Evolutionary conservation across 2,113 vertebrate species (phyloP), one percentile per base, ranked within the genome.

Genomic region (Aphyosemion australe): DNA sequence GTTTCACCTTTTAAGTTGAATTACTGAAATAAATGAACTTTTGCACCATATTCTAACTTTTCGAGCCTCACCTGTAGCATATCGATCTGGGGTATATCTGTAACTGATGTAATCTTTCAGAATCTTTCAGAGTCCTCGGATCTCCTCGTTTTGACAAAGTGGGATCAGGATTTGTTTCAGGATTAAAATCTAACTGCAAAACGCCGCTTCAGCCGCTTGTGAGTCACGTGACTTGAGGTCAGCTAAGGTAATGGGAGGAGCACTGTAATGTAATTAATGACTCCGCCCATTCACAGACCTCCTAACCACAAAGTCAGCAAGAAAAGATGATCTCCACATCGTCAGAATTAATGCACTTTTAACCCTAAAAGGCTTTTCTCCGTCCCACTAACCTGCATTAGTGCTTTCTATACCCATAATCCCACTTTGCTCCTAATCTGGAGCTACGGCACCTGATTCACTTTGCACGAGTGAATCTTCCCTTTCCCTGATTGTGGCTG

Each of bases 201-300:
- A 89, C 87, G 67, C 84, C 69, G 69, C 81, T 83, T 87, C 82
- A 89, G 87, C 84, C 87, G 86, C 86, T 81, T 82, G 83, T 31
- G 26, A 61, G 71, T 87, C 87, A 89, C 72, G 65, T 89, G 87
- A 85, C 78, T 64, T 47, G 16, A 80, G 79, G 78, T 76, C 76
- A 79, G 74, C 72, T 69, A 67, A 67, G 79, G 74, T 83, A 79
- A 83, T 75, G 76, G 72, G 78, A 76, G 80, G 78, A 74, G 86
- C 72, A 48, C 69, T 62, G 63, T 83, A 82, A 83, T 82, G 80
- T 86, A 83, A 83, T 87, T 80, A 85, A 82, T 79, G 49, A 72
- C 70, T 74, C 80, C 73, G 32, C 78, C 73, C 63, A 45, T n/a
- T 18, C 21, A 21, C 41, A 8, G 62, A 55, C 31, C 34, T 14